Base-by-base conservation (phyloP, 2,888 invertebrate species). In the Teleogryllus oceanicus region DNA sequence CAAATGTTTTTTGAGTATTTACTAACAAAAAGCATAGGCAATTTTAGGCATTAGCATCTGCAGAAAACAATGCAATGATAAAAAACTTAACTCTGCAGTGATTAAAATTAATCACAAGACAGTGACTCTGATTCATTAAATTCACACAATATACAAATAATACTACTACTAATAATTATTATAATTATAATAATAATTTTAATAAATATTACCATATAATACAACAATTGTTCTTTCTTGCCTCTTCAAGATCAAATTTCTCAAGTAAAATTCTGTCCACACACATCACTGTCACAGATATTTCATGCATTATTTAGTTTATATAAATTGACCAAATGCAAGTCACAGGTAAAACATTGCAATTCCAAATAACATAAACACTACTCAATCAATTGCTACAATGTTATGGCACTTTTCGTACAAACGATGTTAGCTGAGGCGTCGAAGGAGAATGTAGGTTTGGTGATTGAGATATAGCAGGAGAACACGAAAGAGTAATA, bases 391-490 rank as follows among this genome's bases (percentile, higher is more conserved):
- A n/a, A 62, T 62, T n/a, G n/a, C 62, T 62, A 62, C 77, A 80
- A 76, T 37, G 21, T 76, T 78, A 80, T 78, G 80, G 78, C 78
- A 80, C 77, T 74, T 78, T 80, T 80, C 18, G 21, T 78, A 74
- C 50, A 21, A 37, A 77, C 49, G 24, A 75, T 51, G 50, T 78
- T 80, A 49, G 21, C 49, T 50, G 77, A 49, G 49, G 49, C 62
- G 62, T 62, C n/a, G 62, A 77, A 11, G 77, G 49, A 49, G 77
- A 49, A 16, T 49, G 50, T n/a, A 50, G n/a, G 49, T n/a, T 18
- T 16, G 49, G 18, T 50, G 49, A 50, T 78, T 20, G 78, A 49
- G 50, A 37, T 24, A 49, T 24, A 77, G 78, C 10, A 77, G 77
- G 18, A 50, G 50, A 13, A 76, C 76, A 49, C 62, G 16, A 12